Conservation (phyloP, 1,140 invertebrate species). For the Oppia nitens region DNA sequence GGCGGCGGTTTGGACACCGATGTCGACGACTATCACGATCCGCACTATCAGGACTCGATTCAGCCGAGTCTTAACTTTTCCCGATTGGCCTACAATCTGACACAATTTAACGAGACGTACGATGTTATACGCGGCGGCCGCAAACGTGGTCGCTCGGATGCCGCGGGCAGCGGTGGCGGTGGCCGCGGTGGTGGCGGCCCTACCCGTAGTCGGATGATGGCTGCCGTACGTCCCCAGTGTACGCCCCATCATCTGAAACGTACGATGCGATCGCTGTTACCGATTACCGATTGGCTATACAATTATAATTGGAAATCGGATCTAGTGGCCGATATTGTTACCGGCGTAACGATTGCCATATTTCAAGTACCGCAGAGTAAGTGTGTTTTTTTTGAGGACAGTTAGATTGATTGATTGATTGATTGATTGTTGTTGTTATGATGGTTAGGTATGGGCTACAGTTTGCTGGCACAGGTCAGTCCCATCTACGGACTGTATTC, state of each 20-base stretch:
- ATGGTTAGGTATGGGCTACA: conserved; percentile 31
- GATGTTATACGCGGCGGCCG: not conserved
- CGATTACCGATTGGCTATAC: conserved; percentile 24
- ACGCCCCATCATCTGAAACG: not conserved
- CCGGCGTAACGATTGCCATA: conserved; percentile 64
- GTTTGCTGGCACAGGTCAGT: conserved; percentile 31
- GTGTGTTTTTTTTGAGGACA: not conserved
- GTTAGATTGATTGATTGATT: not conserved
- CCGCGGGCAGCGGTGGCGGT: too few relatives aligned
- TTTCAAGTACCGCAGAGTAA: conserved; percentile 74
- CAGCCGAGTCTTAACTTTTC: conserved; percentile 5
- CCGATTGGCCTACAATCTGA: conserved; percentile 6
- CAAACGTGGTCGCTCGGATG: not conserved
- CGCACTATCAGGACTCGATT: not conserved
- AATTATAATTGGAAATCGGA: conserved; percentile 21
- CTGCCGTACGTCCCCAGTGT: not conserved
- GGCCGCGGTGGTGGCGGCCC: not conserved
- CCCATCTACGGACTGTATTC: conserved; percentile 36
- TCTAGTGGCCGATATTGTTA: conserved; percentile 23
- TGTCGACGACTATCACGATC: too few relatives aligned
- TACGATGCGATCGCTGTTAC: conserved; percentile 14
- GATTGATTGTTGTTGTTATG: not conserved
- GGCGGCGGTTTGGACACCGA: too few relatives aligned
- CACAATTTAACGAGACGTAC: conserved; percentile 1
- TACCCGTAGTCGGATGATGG: not conserved